Conservation (phyloP, 2,888 invertebrate species). For the Cordilura impudica region DNA sequence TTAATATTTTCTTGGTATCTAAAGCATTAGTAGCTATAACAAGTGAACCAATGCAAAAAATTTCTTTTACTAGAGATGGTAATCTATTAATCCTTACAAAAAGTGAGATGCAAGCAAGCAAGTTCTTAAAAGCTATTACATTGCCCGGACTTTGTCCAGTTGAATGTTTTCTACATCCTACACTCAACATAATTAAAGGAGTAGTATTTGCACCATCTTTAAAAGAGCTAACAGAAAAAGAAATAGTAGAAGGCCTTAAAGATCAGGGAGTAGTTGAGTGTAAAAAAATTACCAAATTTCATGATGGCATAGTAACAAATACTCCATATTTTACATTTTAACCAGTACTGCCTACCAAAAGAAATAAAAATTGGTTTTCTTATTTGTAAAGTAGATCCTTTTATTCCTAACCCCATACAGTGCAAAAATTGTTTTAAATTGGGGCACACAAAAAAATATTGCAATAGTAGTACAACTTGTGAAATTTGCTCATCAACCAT, state of each 20-base stretch:
- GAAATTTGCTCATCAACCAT: no score
- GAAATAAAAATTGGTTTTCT: not conserved
- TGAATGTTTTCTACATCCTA: not conserved
- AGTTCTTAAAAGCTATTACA: not conserved
- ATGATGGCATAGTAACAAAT: not conserved
- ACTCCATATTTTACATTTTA: slow-evolving; percentile 16
- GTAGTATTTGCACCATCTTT: not conserved
- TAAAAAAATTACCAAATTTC: not conserved
- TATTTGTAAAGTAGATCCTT: slow-evolving; percentile 28
- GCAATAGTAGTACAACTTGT: no score
- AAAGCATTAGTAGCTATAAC: not conserved
- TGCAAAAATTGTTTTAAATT: no score
- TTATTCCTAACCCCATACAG: slow-evolving; percentile 41
- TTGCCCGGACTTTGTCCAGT: not conserved
- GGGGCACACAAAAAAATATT: slow-evolving; percentile 19
- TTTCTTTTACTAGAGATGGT: not conserved
- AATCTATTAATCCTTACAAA: not conserved
- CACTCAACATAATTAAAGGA: no score
- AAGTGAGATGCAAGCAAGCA: not conserved
- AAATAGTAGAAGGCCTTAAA: slow-evolving; percentile 19
- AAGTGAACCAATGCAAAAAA: not conserved
- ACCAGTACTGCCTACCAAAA: no score
- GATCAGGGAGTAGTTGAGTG: no score
- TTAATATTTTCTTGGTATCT: slow-evolving; percentile 7
- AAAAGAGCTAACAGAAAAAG: not conserved